Percentiles rank a stretch among this genome's conserved stretches.
These are phyloP conservation scores for Staurois parvus DNA, from an alignment of 2,797 vertebrate genomes.

Conservation along the genomic window DNA sequence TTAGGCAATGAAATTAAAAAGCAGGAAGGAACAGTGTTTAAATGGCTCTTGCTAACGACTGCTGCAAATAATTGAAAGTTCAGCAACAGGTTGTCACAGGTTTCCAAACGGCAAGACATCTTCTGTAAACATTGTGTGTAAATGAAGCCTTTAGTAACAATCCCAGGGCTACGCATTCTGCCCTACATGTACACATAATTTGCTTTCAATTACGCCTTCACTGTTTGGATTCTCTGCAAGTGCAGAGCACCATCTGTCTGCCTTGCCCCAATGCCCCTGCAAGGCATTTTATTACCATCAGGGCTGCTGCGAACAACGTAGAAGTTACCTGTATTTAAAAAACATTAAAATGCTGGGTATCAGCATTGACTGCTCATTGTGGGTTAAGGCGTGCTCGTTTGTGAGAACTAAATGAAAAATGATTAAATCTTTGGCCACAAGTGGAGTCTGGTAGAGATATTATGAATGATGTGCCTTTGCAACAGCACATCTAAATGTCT, in stretches of 20 bases:
- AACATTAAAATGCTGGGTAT: conserved; percentile 16
- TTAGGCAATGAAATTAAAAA: neutral
- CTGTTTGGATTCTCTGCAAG: conserved; percentile 44
- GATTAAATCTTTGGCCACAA: conserved; percentile 26
- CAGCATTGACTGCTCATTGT: conserved; percentile 20
- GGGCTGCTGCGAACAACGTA: conserved; percentile 26
- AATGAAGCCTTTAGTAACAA: conserved; percentile 38
- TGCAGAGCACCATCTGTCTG: conserved; percentile 41
- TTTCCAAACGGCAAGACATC: conserved; percentile 31
- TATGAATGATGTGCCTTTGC: neutral
- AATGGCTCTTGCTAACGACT: neutral
- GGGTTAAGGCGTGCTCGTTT: conserved; percentile 7
- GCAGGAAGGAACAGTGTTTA: conserved; percentile 1
- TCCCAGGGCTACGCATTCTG: conserved; percentile 35
- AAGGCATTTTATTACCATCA: conserved; percentile 38
- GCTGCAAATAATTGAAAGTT: neutral
- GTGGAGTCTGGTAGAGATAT: neutral
- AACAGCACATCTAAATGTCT: neutral
- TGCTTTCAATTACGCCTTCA: conserved; percentile 54
- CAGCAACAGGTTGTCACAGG: conserved; percentile 40
- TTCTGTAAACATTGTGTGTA: conserved; percentile 45
- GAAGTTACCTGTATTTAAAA: conserved; percentile 46
- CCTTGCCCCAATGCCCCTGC: conserved; percentile 29
- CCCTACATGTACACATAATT: conserved; percentile 38
- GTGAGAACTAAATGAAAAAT: conserved; percentile 22